Conservation (phyloP, 2,797 vertebrate species). For the Acrossocheilus fasciatus region DNA sequence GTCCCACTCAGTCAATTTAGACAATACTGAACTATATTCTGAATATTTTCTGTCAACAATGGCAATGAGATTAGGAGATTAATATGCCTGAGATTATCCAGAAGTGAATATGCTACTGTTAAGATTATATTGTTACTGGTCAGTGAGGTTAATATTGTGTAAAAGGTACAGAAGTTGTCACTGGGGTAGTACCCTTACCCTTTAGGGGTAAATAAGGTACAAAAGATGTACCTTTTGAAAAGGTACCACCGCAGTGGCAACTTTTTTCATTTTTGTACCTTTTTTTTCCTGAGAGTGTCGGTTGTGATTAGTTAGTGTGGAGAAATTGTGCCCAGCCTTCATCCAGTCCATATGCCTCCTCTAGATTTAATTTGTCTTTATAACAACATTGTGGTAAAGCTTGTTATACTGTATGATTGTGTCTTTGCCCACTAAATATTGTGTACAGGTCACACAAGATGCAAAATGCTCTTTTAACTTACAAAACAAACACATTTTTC, state of each 20-base stretch:
- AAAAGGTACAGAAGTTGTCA: background rate
- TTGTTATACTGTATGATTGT: background rate
- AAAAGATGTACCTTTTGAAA: background rate
- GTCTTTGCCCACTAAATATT: background rate
- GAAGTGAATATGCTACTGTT: slow-evolving; percentile 26
- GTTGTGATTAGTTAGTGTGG: background rate
- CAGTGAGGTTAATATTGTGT: background rate
- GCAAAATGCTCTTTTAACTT: background rate
- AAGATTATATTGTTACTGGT: slow-evolving; percentile 7
- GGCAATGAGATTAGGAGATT: slow-evolving; percentile 21
- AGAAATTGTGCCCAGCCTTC: background rate
- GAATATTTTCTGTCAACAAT: slow-evolving; percentile 22
- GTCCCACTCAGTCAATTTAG: slow-evolving; percentile 31
- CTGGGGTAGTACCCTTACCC: background rate
- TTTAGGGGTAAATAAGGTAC: background rate
- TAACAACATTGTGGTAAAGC: background rate
- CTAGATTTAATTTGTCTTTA: background rate
- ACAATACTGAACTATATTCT: slow-evolving; percentile 22
- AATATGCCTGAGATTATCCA: slow-evolving; percentile 15
- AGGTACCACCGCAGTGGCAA: background rate
- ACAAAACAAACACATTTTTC: background rate
- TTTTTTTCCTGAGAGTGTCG: background rate
- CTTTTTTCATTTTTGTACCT: background rate
- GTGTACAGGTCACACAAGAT: background rate
- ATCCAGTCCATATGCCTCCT: background rate